Evolutionary conservation across 2,797 vertebrate species (phyloP).

Genomic region (Spatula clypeata): DNA sequence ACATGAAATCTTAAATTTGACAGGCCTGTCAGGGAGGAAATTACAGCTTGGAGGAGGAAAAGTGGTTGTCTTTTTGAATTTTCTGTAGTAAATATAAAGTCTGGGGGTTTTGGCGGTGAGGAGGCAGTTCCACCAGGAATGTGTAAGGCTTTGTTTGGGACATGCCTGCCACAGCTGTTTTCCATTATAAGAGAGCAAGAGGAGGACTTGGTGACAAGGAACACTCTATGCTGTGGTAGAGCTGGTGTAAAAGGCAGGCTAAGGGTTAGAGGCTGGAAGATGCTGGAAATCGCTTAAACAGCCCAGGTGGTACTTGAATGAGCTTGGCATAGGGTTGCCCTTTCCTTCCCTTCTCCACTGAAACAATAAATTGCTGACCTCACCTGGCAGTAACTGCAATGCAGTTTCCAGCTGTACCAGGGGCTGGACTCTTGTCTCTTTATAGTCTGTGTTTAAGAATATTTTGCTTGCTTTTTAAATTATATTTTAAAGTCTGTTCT

Average conservation of each 20-base stretch:
- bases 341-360: not conserved
- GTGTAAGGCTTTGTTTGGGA: conserved; percentile 71
- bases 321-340: not conserved
- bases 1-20: conserved; percentile 72
- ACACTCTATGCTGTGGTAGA: not conserved
- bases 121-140: conserved; percentile 69
- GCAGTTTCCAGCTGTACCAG: not conserved
- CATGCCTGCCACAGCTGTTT: conserved; percentile 67
- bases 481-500: not conserved
- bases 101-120: conserved; percentile 72
- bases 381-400: conserved; percentile 2
- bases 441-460: not conserved
- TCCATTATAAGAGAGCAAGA: conserved; percentile 60
- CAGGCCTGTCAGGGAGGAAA: conserved; percentile 58
- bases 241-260: not conserved
- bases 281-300: not conserved
- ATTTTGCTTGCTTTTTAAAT: not conserved
- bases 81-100: conserved; percentile 76
- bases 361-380: not conserved
- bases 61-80: conserved; percentile 71
- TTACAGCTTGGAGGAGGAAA: conserved; percentile 75
- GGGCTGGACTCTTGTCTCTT: rapidly evolving
- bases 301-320: not conserved
- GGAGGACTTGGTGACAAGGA: conserved; percentile 59
- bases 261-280: not conserved